Evolutionary conservation across 2,797 vertebrate species (phyloP), one percentile per base, ranked within the genome.

Genomic region (Podarcis siculus): DNA sequence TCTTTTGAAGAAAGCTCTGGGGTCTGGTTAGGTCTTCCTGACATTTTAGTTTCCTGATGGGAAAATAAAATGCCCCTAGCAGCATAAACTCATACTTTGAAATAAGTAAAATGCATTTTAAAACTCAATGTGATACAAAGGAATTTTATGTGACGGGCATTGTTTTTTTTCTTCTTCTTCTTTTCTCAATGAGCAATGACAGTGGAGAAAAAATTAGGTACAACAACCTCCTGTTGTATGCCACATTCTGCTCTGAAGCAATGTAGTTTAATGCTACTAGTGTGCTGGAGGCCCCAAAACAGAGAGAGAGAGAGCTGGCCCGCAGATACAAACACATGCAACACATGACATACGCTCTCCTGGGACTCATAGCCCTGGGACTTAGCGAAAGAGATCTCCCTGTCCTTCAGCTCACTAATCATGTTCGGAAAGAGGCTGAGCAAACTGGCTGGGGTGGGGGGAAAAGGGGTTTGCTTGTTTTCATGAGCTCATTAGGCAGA

Each of bases 121-220:
- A 87, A 94, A 64, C 85, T 67, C 64, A 89, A 8, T 72, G 45
- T 75, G 81, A 84, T 87, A 55, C 8, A 84, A 83, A 89, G 86
- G 88, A 76, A 92, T 94, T 94, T 94, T 92, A 85, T 82, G 67
- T 83, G 87, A 88, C 87, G 69, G 89, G 83, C 92, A 92, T 89
- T 37, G 37, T 37, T 37, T 42, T 42, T 9, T 89, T 69, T 10
- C 9, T 49, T 49, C 49, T 49, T 49, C 45, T 13, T 49, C 12
- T 49, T 49, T 92, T 83, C 90, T 87, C 89, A 91, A 92, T 82
- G 91, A 91, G 92, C 82, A 91, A 64, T 30, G 61, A 92, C 90
- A 93, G 85, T 80, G 87, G 88, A 93, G 81, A 55, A 92, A 87
- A 93, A 89, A 82, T 39, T 87, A 90, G 81, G 86, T 86, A 87